phyloP scores from a whole-genome alignment of 2,113 vertebrate genomes.

The Gnathonemus longibarbis region DNA sequence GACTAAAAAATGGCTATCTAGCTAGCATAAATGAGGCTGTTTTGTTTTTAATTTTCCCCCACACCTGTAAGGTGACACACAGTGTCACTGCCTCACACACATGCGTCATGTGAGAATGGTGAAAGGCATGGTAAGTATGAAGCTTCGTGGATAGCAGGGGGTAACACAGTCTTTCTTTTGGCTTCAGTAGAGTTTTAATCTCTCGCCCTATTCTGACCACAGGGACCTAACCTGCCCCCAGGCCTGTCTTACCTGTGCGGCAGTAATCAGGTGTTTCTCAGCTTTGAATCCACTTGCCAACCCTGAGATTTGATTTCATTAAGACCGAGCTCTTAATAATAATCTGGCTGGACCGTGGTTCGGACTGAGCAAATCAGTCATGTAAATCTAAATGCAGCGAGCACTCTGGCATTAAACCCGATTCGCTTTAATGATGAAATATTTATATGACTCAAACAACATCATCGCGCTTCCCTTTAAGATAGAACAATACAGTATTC shows the following conservation, averaged over 20 bases:
- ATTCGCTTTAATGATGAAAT: not conserved
- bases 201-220: not conserved
- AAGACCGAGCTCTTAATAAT: not conserved
- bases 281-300: not conserved
- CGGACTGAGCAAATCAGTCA: not conserved
- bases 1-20: not conserved
- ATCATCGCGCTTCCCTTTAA: not conserved
- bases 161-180: not conserved
- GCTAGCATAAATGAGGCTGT: not conserved
- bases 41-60: not conserved
- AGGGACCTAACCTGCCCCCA: not conserved
- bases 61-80: not conserved
- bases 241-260: not conserved
- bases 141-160: not conserved
- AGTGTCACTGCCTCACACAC: not conserved
- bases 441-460: not conserved
- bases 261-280: not conserved
- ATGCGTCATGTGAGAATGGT: not conserved
- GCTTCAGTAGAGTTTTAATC: not conserved
- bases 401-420: not conserved
- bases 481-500: not conserved
- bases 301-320: not conserved
- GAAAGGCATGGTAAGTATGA: not conserved
- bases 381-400: not conserved
- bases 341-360: not conserved